Percentiles rank a stretch among this genome's conserved stretches.
Evolutionary conservation across 2,888 invertebrate species (phyloP).

Genomic region (Keiferia lycopersicella): DNA sequence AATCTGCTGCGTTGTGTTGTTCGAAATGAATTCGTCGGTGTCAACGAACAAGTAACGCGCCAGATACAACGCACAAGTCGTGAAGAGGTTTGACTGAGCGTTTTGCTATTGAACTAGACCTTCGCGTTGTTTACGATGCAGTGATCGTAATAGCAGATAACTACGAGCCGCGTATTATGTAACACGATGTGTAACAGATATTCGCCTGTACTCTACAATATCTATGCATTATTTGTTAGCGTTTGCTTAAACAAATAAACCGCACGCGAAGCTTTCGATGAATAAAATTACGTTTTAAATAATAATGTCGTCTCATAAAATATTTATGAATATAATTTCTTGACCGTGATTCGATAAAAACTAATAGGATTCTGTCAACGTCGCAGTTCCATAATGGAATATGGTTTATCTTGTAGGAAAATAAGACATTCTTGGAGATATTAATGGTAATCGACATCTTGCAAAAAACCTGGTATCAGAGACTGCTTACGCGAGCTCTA

Average conservation of each 20-base stretch:
- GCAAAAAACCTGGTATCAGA: conserved; percentile 9
- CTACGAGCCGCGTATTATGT: conserved; percentile 44
- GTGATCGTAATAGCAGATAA: conserved; percentile 50
- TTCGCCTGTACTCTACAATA: conserved; percentile 42
- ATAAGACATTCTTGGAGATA: conserved; percentile 16
- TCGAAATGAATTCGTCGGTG: conserved; percentile 17
- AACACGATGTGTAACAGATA: conserved; percentile 50
- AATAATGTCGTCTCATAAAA: conserved; percentile 21
- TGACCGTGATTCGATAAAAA: conserved; percentile 11
- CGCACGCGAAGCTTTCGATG: conserved; percentile 14
- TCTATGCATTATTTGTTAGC: conserved; percentile 18
- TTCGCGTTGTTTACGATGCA: conserved; percentile 42
- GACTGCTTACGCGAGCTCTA: conserved; percentile 1
- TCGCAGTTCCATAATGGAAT: conserved; percentile 4
- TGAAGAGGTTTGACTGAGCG: conserved; percentile 27
- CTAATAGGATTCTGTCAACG: conserved; percentile 18
- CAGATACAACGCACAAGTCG: conserved; percentile 20
- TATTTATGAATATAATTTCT: conserved; percentile 13
- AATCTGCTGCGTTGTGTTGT: conserved; percentile 16
- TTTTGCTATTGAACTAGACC: conserved; percentile 47
- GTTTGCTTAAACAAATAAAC: conserved; percentile 18
- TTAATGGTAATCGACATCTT: conserved; percentile 13
- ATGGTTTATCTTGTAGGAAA: conserved; percentile 14
- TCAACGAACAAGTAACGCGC: conserved; percentile 11
- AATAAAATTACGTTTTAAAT: conserved; percentile 18